Conservation (phyloP, 2,888 invertebrate genomes). For the Vandiemenella viatica region DNA sequence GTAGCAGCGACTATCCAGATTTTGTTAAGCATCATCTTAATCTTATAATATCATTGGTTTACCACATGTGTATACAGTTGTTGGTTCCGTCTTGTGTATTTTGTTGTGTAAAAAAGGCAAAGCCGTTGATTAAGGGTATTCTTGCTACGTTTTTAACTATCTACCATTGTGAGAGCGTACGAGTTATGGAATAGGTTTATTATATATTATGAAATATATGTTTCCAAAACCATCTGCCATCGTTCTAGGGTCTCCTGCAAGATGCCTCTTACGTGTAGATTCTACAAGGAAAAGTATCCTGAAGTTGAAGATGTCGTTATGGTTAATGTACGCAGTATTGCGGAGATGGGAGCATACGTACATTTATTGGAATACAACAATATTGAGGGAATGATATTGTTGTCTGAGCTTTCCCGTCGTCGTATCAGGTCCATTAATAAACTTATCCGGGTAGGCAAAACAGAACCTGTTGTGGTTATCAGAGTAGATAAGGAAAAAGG, state of each 20-base stretch:
- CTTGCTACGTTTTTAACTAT: too few relatives aligned
- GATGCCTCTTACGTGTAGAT: slow-evolving; percentile 89
- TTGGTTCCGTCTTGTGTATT: too few relatives aligned
- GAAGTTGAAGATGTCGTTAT: slow-evolving; percentile 99
- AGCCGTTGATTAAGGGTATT: too few relatives aligned
- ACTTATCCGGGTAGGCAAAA: slow-evolving; percentile 94
- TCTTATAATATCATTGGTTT: too few relatives aligned
- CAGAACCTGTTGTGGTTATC: slow-evolving; percentile 97
- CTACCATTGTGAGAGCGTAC: too few relatives aligned
- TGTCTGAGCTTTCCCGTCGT: slow-evolving; percentile 93
- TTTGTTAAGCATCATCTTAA: too few relatives aligned
- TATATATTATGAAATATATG: too few relatives aligned
- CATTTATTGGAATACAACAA: slow-evolving; percentile 95
- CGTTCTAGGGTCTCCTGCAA: slow-evolving; percentile 23
- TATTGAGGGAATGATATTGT: slow-evolving; percentile 97
- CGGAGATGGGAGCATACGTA: slow-evolving; percentile 99
- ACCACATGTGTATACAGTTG: too few relatives aligned
- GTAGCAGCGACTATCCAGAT: too few relatives aligned
- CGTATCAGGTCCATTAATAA: slow-evolving; percentile 99
- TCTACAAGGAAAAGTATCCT: slow-evolving; percentile 93
- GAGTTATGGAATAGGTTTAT: too few relatives aligned
- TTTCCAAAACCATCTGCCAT: neutral
- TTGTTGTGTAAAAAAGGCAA: too few relatives aligned
- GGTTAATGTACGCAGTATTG: slow-evolving; percentile 96
- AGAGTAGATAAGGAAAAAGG: slow-evolving; percentile 99